Evolutionary conservation across 2,797 vertebrate species (phyloP).

Genomic region (Propithecus perrieri): DNA sequence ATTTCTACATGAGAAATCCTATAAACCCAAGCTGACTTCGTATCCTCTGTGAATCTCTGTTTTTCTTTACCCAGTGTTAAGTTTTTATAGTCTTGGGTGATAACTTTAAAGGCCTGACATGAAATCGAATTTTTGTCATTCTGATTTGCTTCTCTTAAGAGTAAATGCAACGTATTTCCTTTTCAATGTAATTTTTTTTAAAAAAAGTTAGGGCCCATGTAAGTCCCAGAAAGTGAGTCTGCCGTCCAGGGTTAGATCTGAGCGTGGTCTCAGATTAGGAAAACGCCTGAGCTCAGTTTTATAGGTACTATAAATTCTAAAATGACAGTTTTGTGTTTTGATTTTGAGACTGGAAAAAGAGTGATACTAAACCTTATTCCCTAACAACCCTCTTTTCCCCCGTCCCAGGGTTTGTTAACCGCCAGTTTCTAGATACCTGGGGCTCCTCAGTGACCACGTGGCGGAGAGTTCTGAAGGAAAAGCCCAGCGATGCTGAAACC

Average conservation of each 20-base stretch:
- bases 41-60: slow-evolving; percentile 28
- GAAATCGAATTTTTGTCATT: slow-evolving; percentile 79
- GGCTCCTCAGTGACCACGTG: not conserved
- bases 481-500: not conserved
- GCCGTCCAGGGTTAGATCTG: not conserved
- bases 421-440: not conserved
- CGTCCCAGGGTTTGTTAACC: not conserved
- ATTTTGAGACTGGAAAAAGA: not conserved
- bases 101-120: slow-evolving; percentile 80
- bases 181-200: not conserved
- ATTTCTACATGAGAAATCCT: not conserved
- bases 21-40: slow-evolving; percentile 18
- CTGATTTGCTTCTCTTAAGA: slow-evolving; percentile 62
- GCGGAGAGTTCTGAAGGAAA: not conserved
- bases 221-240: not conserved
- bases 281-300: not conserved
- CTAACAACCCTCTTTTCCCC: not conserved
- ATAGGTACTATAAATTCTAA: not conserved
- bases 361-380: not conserved
- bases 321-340: not conserved
- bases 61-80: slow-evolving; percentile 70
- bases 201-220: not conserved
- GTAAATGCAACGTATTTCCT: slow-evolving; percentile 59
- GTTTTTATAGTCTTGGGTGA: slow-evolving; percentile 80
- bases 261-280: not conserved